phyloP scores from a whole-genome alignment of 2,113 vertebrate species.

The Cyanoliseus patagonus region DNA sequence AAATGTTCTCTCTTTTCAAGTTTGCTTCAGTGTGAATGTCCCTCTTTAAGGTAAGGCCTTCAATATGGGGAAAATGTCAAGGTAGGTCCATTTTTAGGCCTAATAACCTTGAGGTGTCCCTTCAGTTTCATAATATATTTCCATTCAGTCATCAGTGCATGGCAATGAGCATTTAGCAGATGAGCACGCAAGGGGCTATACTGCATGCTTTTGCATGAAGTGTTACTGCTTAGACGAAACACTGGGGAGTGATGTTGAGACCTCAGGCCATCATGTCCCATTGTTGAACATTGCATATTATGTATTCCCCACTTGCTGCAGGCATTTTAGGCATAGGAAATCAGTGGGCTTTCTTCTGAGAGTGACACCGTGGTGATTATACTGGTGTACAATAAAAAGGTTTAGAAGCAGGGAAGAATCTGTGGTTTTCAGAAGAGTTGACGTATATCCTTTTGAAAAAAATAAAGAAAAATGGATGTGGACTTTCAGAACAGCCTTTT shows the following conservation, averaged over 20 bases:
- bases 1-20: constrained; percentile 85
- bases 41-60: constrained; percentile 84
- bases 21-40: constrained; percentile 85
- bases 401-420: not conserved
- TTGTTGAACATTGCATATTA: constrained; percentile 48
- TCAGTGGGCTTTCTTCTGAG: not conserved
- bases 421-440: not conserved
- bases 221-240: constrained; percentile 71
- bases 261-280: constrained; percentile 43
- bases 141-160: constrained; percentile 81
- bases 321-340: constrained; percentile 9
- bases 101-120: constrained; percentile 72
- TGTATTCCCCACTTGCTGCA: constrained; percentile 31
- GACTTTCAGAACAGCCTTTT: not conserved
- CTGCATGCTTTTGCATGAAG: constrained; percentile 80
- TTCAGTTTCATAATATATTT: constrained; percentile 76
- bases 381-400: not conserved
- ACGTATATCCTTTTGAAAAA: not conserved
- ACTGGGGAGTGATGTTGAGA: constrained; percentile 62
- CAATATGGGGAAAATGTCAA: constrained; percentile 78
- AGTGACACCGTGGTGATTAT: rapidly evolving
- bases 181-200: constrained; percentile 57
- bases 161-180: constrained; percentile 71
- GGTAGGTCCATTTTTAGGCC: constrained; percentile 82
- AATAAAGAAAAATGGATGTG: not conserved